These are phyloP conservation scores for Taeniopygia guttata DNA, from an alignment of 2,797 vertebrate species.

Conservation along the genomic window DNA sequence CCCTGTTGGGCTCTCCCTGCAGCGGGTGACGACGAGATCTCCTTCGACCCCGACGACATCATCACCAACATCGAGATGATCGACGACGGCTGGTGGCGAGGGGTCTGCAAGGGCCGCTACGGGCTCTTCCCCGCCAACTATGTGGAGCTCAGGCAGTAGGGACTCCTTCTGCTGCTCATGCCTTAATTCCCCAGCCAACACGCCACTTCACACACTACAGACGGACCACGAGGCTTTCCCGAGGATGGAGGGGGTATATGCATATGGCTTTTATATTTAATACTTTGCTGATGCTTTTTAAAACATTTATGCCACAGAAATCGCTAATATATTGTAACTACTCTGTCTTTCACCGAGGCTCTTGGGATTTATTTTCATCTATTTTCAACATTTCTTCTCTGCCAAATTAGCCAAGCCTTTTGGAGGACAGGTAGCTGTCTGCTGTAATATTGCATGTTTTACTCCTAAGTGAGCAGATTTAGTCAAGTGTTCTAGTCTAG, in stretches of 20 bases:
- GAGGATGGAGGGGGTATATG: slow-evolving; percentile 17
- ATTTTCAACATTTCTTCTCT: slow-evolving; percentile 21
- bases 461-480: slow-evolving; percentile 7
- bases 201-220: slow-evolving; percentile 61
- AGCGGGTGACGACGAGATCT: slow-evolving; percentile 96
- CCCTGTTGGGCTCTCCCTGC: slow-evolving; percentile 11
- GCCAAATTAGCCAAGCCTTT: slow-evolving; percentile 56
- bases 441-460: slow-evolving; percentile 44
- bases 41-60: slow-evolving; percentile 95
- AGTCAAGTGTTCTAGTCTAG: slow-evolving; percentile 42
- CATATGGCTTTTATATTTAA: slow-evolving; percentile 67
- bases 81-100: slow-evolving; percentile 97
- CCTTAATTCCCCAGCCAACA: slow-evolving; percentile 47
- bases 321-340: slow-evolving; percentile 69
- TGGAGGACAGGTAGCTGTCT: slow-evolving; percentile 29
- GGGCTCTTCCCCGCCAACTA: slow-evolving; percentile 98
- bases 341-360: slow-evolving; percentile 31
- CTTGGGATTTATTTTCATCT: slow-evolving; percentile 3
- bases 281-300: slow-evolving; percentile 71
- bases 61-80: slow-evolving; percentile 99
- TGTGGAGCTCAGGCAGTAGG: slow-evolving; percentile 89
- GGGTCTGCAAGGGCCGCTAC: slow-evolving; percentile 87
- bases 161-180: not conserved
- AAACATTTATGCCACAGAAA: slow-evolving; percentile 68
- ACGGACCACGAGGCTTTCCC: slow-evolving; percentile 58